phyloP scores from a whole-genome alignment of 2,113 vertebrate species.

The Sakesphorus luctuosus region DNA sequence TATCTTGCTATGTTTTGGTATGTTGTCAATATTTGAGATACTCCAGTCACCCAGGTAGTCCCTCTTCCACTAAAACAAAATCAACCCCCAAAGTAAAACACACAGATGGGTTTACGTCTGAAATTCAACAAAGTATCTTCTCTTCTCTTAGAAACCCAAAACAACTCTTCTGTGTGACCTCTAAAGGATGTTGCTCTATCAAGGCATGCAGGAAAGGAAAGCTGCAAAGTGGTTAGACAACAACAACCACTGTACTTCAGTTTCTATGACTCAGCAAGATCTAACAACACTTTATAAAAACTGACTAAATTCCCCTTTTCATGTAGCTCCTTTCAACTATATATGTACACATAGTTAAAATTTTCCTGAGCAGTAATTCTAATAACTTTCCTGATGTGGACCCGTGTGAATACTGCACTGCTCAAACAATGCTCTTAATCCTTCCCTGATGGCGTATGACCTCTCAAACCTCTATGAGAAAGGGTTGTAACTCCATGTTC shows the following conservation, averaged over 20 bases:
- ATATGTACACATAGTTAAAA: not conserved
- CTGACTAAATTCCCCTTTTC: not conserved
- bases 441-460: not conserved
- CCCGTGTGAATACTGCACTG: not conserved
- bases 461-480: not conserved
- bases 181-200: not conserved
- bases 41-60: not conserved
- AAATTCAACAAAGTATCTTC: not conserved
- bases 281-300: not conserved
- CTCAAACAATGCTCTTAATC: not conserved
- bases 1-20: not conserved
- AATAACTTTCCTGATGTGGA: not conserved
- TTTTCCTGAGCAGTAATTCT: not conserved
- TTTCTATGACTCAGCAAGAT: not conserved
- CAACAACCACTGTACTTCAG: not conserved
- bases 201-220: not conserved
- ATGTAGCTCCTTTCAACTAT: not conserved
- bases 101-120: not conserved
- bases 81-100: not conserved
- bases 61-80: not conserved
- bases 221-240: not conserved
- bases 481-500: not conserved
- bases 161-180: not conserved
- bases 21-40: not conserved
- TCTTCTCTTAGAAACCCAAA: not conserved